Base-by-base conservation (phyloP, 2,113 vertebrate genomes). In the Melozone crissalis region DNA sequence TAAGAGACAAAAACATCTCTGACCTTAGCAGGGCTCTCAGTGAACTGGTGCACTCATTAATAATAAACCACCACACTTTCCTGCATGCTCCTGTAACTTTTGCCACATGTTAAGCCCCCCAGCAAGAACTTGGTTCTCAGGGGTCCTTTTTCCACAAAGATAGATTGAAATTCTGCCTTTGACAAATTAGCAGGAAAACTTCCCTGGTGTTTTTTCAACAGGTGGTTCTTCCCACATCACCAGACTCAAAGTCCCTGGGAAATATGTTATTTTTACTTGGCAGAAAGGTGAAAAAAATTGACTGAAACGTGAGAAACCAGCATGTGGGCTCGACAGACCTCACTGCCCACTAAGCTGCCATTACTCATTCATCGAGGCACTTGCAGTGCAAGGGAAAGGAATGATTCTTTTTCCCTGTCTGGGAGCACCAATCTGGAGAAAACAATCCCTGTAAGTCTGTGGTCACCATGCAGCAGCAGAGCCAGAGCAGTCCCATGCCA, bases 211-310 rank as follows among this genome's bases (percentile, higher is more conserved):
- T 89, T 89, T 61, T 86, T 78, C 58, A 93, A 78, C 94, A 93
- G 94, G 87, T 97, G 89, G 75, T 26, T 93, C 67, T 97, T 94
- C 84, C 43, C 84, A 87, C 79, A 77, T 71, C 75, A 59, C 26
- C 37, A 79, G 77, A 66, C 41, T 74, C 74, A 18, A 80, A 94
- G 75, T 83, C 52, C 43, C 47, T 78, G 44, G 51, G 35, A 83
- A 95, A 78, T 18, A 22, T 30, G 30, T 66, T 93, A 44, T 67
- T 89, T 94, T 92, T 58, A 71, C 65, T 93, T 73, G 68, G 28
- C 55, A 71, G 46, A 74, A 86, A 74, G 83, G 52, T 80, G 74
- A 91, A 93, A 73, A 58, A 58, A 47, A 5, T 43, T 24, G 35
- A 47, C 55, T 28, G 76, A 83, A 94, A 90, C 0, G 2, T 96